Base-by-base conservation (phyloP, 2,797 vertebrate species). In the Aselliscus stoliczkanus region DNA sequence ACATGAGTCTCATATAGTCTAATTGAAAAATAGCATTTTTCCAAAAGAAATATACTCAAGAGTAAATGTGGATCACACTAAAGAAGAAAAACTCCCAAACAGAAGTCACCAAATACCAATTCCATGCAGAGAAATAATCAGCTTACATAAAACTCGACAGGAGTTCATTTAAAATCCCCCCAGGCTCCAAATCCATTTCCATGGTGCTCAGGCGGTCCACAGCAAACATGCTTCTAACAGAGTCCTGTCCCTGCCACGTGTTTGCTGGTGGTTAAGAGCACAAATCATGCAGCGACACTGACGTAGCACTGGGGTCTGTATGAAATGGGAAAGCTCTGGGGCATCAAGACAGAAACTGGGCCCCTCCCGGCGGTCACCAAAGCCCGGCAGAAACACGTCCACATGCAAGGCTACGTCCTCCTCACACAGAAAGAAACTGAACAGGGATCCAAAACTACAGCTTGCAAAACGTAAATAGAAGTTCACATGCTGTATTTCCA, bases 231-330 rank as follows among this genome's bases (percentile, higher is more conserved):
- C 65, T 83, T 77, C 72, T 70, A 81, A 62, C 0, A 72, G 87
- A 96, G 97, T 88, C 95, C 88, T 25, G 60, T 67, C 95, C 82
- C 2, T 95, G 92, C 13, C 47, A 96, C 97, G 97, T 60, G 64
- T 69, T 50, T 62, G 2, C 85, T 69, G 58, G 37, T 54, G 21
- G 52, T 70, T 62, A 29, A 44, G 15, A 92, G 69, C 29, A 65
- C 5, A 80, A 77, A 75, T 64, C 37, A 76, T 10, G n/a, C 18
- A 73, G n/a, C 14, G 34, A 89, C 42, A 92, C 9, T 8, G 52
- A 65, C 18, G 65, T 1, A 62, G 44, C 52, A 89, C 11, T 85
- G 27, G 88, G 12, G 64, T n/a, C 64, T 72, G 90, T 85, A 44
- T 67, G 34, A 91, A 95, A 64, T n/a, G 29, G 85, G 31, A 67